Evolutionary conservation across 2,113 vertebrate species (phyloP).

Genomic region (Grammomys dolichurus): DNA sequence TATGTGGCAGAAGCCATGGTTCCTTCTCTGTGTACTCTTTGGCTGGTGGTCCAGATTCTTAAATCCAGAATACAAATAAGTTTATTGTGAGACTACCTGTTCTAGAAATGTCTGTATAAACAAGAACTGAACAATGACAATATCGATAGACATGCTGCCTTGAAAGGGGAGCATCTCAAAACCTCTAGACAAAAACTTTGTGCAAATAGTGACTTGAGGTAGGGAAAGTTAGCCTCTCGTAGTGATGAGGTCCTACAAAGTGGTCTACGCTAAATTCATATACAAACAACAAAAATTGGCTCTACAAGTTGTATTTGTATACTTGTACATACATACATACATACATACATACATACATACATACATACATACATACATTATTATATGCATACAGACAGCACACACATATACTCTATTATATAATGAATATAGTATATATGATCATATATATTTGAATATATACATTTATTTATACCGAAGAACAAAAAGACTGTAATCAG

Average conservation of each 20-base stretch:
- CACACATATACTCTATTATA: no score
- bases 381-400: no score
- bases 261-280: neutral
- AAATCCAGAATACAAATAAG: neutral
- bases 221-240: neutral
- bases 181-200: neutral
- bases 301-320: neutral
- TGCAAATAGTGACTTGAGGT: neutral
- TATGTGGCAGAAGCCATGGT: no score
- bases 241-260: no score
- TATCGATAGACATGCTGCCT: neutral
- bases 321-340: neutral
- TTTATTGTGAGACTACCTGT: neutral
- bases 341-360: neutral
- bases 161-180: neutral
- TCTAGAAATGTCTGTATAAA: neutral
- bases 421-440: neutral
- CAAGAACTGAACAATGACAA: neutral
- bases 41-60: no score
- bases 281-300: neutral
- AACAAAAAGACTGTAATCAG: neutral
- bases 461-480: neutral
- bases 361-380: neutral
- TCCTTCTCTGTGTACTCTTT: no score
- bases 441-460: neutral